phyloP scores from a whole-genome alignment of 2,888 invertebrate genomes.

The Icerya purchasi region DNA sequence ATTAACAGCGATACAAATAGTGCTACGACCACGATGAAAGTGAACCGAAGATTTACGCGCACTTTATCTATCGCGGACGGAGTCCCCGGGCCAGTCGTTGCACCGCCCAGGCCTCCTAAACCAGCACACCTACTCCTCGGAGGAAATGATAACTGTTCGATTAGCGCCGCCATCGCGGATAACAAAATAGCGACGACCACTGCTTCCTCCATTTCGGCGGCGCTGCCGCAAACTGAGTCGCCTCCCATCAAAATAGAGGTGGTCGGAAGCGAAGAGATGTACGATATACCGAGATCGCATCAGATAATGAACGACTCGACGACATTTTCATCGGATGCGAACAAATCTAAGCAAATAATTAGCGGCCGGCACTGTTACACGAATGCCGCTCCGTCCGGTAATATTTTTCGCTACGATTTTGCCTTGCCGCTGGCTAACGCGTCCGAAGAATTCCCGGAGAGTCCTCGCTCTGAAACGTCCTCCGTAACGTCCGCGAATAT shows the following conservation, averaged over 20 bases:
- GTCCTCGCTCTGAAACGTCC: conserved; percentile 21
- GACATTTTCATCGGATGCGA: conserved; percentile 23
- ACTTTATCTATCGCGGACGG: background rate
- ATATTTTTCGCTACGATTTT: conserved; percentile 29
- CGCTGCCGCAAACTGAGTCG: background rate
- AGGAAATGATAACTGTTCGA: conserved; percentile 14
- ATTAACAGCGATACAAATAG: conserved; percentile 5
- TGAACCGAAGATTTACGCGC: conserved; percentile 12
- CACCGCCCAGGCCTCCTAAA: conserved; percentile 57
- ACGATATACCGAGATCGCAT: conserved; percentile 49
- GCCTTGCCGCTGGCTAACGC: conserved; percentile 9
- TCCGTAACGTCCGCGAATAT: conserved; percentile 30
- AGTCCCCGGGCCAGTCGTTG: conserved; percentile 19
- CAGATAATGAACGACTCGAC: conserved; percentile 24
- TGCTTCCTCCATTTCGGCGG: background rate
- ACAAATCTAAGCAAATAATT: conserved; percentile 22
- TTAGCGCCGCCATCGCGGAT: conserved; percentile 19
- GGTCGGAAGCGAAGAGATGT: conserved; percentile 25
- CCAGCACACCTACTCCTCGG: conserved; percentile 34
- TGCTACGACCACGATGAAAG: conserved; percentile 14
- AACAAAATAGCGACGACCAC: conserved; percentile 10
- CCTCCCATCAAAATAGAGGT: background rate
- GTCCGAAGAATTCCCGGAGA: conserved; percentile 18
- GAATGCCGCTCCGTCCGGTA: conserved; percentile 34
- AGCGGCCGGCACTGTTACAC: conserved; percentile 33